phyloP scores from a whole-genome alignment of 2,113 vertebrate species.

The Rattus norvegicus region GRCr8 NC_086024.1:25337001-25337500 shows the following conservation, averaged over 20 bases:
- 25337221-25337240: neutral
- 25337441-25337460: neutral
- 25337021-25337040: neutral
- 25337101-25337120: neutral
- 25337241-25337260: neutral
- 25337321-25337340: slow-evolving; percentile 43
- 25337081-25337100: neutral
- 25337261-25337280: slow-evolving; percentile 22
- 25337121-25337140: neutral
- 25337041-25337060: neutral
- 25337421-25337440: slow-evolving; percentile 45
- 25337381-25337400: slow-evolving; percentile 7
- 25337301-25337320: slow-evolving; percentile 66
- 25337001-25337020: neutral
- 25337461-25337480: neutral
- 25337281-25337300: neutral
- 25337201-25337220: slow-evolving; percentile 51
- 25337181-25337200: neutral
- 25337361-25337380: slow-evolving; percentile 64
- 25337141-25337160: slow-evolving; percentile 14
- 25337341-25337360: slow-evolving; percentile 12
- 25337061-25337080: neutral
- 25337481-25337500: slow-evolving; percentile 22
- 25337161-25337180: slow-evolving; percentile 39
- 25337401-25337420: neutral